Base-by-base conservation (phyloP, 2,888 invertebrate genomes). In the Agrotis ipsilon region DNA sequence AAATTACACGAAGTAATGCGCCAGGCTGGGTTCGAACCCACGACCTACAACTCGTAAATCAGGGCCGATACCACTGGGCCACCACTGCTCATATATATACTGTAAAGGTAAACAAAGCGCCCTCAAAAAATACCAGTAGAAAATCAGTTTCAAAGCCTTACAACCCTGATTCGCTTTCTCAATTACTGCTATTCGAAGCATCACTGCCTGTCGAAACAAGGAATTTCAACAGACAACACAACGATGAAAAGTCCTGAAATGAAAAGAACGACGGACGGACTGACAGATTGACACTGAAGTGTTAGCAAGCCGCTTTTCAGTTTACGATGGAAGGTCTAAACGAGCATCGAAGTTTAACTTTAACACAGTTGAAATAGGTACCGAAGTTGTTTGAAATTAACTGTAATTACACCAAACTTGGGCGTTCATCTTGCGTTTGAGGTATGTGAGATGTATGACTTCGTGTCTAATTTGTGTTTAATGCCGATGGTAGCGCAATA, bases 251-350 rank as follows among this genome's bases (percentile, higher is more conserved):
- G 24, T 61, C n/a, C 27, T 4, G 46, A n/a, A 73, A 73, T 70
- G 49, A 77, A 65, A 77, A 61, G 43, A 48, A 48, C 45, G 48
- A 61, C 39, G 2, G 48, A 70, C 43, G 18, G 63, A 27, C 48
- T 60, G 60, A 62, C 14, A 48, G 46, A 60, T 27, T 19, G 66
- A 78, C 67, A 46, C 19, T 21, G 55, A 48, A 39, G 52, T 46
- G 67, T 39, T 27, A 68, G 43, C 39, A 45, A 64, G 18, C 52
- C 24, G 48, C 16, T 65, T 64, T 64, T 39, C 80, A 62, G 62
- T 65, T 61, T 57, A 58, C 49, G 49, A 60, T 63, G 9, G 14
- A 75, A 78, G 49, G 54, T 32, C 16, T 39, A 58, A 73, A 79
- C 48, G 67, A 60, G 51, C 43, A 63, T 46, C 45, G n/a, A 64